Conservation (phyloP, 2,888 invertebrate species). For the Steromphala cineraria region DNA sequence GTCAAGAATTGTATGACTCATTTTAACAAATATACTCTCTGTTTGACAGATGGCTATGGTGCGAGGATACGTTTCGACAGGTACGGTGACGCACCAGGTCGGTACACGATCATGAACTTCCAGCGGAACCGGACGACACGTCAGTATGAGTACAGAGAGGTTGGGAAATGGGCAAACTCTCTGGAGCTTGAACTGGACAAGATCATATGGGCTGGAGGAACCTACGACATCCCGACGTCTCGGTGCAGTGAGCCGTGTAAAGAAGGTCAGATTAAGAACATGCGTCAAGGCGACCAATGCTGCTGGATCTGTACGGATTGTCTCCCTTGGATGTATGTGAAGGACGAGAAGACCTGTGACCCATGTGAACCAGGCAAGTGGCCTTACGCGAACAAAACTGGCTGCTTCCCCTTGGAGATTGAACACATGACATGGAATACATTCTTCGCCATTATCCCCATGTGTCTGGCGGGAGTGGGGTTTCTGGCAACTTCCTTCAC, state of each 20-base stretch:
- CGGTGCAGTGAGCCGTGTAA: slow-evolving; percentile 75
- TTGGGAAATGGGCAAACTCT: slow-evolving; percentile 79
- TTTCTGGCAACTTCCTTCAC: slow-evolving; percentile 80
- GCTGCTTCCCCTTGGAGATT: slow-evolving; percentile 63
- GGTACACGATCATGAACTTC: slow-evolving; percentile 77
- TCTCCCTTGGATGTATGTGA: slow-evolving; percentile 68
- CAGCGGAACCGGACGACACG: slow-evolving; percentile 67
- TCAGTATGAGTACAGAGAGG: slow-evolving; percentile 69
- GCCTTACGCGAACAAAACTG: slow-evolving; percentile 68
- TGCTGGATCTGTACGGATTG: slow-evolving; percentile 76
- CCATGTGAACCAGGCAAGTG: slow-evolving; percentile 70
- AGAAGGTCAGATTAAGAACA: slow-evolving; percentile 74
- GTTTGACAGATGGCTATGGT: slow-evolving; percentile 81
- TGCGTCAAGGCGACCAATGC: slow-evolving; percentile 75
- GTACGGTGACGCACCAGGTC: slow-evolving; percentile 75
- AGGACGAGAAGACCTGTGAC: slow-evolving; percentile 71
- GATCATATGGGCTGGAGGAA: slow-evolving; percentile 75
- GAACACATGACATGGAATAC: slow-evolving; percentile 71
- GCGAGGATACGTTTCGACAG: slow-evolving; percentile 80
- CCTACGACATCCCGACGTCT: slow-evolving; percentile 73
- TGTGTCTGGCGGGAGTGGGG: slow-evolving; percentile 81
- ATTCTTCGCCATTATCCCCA: slow-evolving; percentile 81
- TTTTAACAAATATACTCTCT: not conserved
- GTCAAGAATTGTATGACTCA: no score
- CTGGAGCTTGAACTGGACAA: slow-evolving; percentile 71